These are phyloP conservation scores for Siphamia tubifer DNA, from an alignment of 2,113 vertebrate species.

Conservation along the genomic window DNA sequence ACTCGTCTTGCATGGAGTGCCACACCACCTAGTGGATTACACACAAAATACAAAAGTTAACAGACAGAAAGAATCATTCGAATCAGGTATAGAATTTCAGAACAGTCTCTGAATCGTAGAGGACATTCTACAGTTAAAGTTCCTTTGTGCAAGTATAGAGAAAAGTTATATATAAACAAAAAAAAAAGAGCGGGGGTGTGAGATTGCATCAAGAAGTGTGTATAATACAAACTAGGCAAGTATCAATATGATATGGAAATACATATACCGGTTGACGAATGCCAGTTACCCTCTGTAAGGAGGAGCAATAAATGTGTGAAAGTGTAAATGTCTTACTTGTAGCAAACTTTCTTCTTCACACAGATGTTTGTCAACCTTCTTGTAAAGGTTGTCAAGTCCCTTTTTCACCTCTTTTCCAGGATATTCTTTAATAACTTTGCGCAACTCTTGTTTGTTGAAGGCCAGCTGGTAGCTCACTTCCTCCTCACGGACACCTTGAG, in stretches of 20 bases:
- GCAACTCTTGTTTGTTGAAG: slow-evolving; percentile 98
- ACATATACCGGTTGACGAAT: too few species aligned
- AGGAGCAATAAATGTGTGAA: neutral
- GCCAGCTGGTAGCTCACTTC: slow-evolving; percentile 98
- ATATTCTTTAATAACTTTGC: slow-evolving; percentile 98
- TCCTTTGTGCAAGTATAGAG: too few species aligned
- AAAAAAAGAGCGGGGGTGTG: too few species aligned
- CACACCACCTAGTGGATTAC: slow-evolving; percentile 89
- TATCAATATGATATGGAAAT: too few species aligned
- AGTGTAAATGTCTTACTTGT: slow-evolving; percentile 80
- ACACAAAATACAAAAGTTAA: neutral
- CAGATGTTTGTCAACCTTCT: slow-evolving; percentile 97
- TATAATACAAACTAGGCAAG: too few species aligned
- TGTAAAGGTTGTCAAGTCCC: slow-evolving; percentile 97
- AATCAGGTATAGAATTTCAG: too few species aligned
- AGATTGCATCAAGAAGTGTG: neutral
- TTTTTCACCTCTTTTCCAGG: slow-evolving; percentile 99
- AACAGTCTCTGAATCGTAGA: too few species aligned
- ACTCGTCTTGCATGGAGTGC: slow-evolving; percentile 99
- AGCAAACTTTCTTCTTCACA: slow-evolving; percentile 98
- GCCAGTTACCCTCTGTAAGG: rapidly evolving
- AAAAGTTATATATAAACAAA: too few species aligned
- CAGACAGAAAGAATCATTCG: neutral
- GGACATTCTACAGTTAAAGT: too few species aligned
- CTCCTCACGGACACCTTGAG: slow-evolving; percentile 96